phyloP scores from a whole-genome alignment of 2,888 invertebrate genomes.

The Troides aeacus region DNA sequence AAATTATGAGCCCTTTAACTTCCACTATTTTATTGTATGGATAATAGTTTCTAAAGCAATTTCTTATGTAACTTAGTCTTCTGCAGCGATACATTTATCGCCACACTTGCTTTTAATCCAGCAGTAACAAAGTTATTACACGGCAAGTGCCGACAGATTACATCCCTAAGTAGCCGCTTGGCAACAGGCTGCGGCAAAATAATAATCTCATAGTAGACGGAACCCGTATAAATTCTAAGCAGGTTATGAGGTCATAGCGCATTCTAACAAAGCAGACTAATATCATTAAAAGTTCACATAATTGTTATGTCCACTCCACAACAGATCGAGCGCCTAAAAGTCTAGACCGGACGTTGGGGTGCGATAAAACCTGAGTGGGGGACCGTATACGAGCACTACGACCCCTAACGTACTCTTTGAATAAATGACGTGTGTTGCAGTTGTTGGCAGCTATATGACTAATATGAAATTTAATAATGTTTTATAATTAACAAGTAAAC shows the following conservation, averaged over 20 bases:
- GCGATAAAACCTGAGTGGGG: constrained; percentile 24
- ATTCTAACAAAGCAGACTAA: constrained; percentile 24
- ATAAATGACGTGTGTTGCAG: constrained; percentile 2
- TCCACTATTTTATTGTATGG: too few species aligned
- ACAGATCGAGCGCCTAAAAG: constrained; percentile 36
- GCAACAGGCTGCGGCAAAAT: constrained; percentile 22
- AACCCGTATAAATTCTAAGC: constrained; percentile 25
- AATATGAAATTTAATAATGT: too few species aligned
- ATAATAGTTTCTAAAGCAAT: too few species aligned
- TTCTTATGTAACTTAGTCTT: background rate
- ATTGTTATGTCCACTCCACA: constrained; percentile 18
- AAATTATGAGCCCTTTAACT: too few species aligned
- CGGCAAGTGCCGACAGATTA: constrained; percentile 17
- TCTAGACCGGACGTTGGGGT: constrained; percentile 56
- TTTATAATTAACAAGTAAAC: too few species aligned
- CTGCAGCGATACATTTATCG: background rate
- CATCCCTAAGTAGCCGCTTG: constrained; percentile 18
- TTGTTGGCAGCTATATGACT: too few species aligned
- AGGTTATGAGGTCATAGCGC: constrained; percentile 26
- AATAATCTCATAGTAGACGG: constrained; percentile 29
- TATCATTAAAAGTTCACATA: constrained; percentile 25
- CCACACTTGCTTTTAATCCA: background rate
- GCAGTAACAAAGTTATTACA: background rate
- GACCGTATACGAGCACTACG: background rate
- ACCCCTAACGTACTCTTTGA: constrained; percentile 5